phyloP scores from a whole-genome alignment of 2,888 invertebrate genomes.

The Epinotia bilunana region DNA sequence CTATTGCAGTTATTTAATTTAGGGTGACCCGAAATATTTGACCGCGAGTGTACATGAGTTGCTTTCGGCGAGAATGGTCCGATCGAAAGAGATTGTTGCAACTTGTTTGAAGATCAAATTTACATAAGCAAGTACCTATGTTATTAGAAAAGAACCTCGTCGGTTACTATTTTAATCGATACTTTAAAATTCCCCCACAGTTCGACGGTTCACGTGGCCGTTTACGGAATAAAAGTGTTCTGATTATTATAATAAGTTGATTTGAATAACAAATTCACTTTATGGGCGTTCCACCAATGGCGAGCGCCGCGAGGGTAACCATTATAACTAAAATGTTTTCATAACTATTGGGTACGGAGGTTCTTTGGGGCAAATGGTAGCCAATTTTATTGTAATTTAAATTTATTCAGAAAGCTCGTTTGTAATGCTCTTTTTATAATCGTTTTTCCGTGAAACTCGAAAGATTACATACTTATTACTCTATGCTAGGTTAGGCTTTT shows the following conservation, averaged over 20 bases:
- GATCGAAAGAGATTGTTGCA: no score
- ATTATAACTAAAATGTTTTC: constrained; percentile 1
- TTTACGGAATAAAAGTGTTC: constrained; percentile 49
- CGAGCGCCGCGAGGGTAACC: neutral
- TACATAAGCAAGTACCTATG: no score
- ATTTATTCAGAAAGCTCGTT: neutral
- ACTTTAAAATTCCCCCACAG: neutral
- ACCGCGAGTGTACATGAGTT: no score
- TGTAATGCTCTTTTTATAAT: neutral
- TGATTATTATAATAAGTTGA: constrained; percentile 47
- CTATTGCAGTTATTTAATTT: no score
- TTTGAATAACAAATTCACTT: constrained; percentile 47
- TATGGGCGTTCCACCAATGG: constrained; percentile 38
- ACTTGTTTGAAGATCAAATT: no score
- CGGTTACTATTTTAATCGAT: neutral
- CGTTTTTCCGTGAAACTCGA: no score
- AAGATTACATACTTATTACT: no score
- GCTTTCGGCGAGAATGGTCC: no score
- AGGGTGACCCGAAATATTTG: no score
- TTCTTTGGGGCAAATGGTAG: constrained; percentile 4
- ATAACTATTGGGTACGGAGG: neutral
- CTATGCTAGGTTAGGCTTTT: neutral
- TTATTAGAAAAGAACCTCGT: neutral
- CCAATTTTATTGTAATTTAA: neutral
- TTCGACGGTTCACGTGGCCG: constrained; percentile 9